Conservation (phyloP, 1,140 invertebrate genomes). For the Rhizoglyphus robini region DNA sequence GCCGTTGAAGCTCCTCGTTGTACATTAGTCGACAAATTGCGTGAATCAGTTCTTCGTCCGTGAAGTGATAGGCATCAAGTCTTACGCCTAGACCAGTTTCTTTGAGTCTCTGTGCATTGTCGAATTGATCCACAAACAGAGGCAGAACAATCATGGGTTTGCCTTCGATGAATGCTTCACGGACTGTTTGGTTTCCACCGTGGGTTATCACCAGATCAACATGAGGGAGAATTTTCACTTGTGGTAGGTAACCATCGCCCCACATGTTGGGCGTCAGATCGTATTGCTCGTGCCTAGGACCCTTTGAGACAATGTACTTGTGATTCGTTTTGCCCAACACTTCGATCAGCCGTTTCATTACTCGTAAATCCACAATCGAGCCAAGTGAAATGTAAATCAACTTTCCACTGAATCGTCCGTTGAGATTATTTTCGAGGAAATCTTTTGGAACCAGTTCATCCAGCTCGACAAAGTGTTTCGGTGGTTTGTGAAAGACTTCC, state of each 20-base stretch:
- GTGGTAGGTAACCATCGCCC: neutral
- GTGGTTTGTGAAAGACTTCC: neutral
- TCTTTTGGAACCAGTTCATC: neutral
- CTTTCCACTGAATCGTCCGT: neutral
- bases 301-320: neutral
- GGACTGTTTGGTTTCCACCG: conserved; percentile 1
- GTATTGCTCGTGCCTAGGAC: neutral
- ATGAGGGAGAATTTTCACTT: neutral
- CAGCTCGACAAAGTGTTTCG: neutral
- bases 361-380: neutral
- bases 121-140: conserved; percentile 15
- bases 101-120: conserved; percentile 14
- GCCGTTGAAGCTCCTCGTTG: conserved; percentile 12
- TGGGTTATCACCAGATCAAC: conserved; percentile 16
- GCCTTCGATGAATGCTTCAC: conserved; percentile 16
- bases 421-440: neutral
- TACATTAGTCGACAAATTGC: conserved; percentile 7
- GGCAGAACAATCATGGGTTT: conserved; percentile 18
- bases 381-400: conserved; percentile 19
- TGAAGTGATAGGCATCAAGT: conserved; percentile 15
- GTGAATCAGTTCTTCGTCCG: conserved; percentile 18
- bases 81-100: conserved; percentile 15
- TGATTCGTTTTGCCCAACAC: conserved; percentile 3
- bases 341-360: conserved; percentile 2
- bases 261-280: conserved; percentile 21